These are phyloP conservation scores for Zosterops japonicus DNA, from an alignment of 2,113 vertebrate genomes.

Conservation along the genomic window DNA sequence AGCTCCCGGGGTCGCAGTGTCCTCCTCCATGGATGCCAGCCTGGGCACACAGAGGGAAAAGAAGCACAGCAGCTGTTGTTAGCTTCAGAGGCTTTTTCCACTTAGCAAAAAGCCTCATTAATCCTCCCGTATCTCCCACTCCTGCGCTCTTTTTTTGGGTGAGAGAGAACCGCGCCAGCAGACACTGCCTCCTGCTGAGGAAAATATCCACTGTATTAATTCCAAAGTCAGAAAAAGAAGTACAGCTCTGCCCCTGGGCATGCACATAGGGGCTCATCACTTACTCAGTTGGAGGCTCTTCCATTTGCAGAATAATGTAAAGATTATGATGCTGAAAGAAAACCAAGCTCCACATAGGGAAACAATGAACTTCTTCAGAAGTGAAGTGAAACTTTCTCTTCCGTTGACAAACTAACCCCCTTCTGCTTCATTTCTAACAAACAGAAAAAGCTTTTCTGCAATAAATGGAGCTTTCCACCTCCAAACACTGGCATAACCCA, in stretches of 20 bases:
- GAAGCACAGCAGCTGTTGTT: background rate
- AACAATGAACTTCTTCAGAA: background rate
- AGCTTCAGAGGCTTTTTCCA: background rate
- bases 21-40: background rate
- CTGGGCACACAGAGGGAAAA: background rate
- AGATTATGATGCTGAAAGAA: background rate
- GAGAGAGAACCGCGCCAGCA: background rate
- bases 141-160: background rate
- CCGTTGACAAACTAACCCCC: background rate
- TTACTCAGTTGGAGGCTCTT: background rate
- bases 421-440: background rate
- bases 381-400: constrained; percentile 22
- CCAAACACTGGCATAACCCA: rapidly evolving
- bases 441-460: background rate
- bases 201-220: background rate
- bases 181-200: background rate
- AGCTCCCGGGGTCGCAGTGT: background rate
- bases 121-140: background rate
- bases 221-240: background rate
- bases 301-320: background rate
- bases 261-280: rapidly evolving
- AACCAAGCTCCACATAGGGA: background rate
- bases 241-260: background rate
- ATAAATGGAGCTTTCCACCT: background rate
- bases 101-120: background rate